These are phyloP conservation scores for Neuroterus valhalla DNA, from an alignment of 1,140 invertebrate species.

Conservation along the genomic window DNA sequence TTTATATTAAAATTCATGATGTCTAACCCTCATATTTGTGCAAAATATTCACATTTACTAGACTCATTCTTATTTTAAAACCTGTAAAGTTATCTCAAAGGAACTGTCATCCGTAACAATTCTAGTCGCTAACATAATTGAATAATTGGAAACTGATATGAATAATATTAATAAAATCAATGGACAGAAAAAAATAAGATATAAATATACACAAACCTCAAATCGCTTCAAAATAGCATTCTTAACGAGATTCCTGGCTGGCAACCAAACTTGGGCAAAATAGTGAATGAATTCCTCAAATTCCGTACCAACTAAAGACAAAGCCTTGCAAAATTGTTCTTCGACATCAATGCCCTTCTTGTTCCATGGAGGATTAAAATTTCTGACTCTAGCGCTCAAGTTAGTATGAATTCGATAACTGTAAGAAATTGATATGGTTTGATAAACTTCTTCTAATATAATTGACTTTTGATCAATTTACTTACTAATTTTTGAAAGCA, in stretches of 20 bases:
- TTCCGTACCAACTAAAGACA: slow-evolving; percentile 87
- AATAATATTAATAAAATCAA: too few species aligned
- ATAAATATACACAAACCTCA: slow-evolving; percentile 61
- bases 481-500: too few species aligned
- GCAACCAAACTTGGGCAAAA: slow-evolving; percentile 86
- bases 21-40: background rate
- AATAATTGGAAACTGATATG: too few species aligned
- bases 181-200: slow-evolving; percentile 22
- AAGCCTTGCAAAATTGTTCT: slow-evolving; percentile 83
- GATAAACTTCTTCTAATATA: too few species aligned
- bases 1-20: background rate
- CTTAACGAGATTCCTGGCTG: slow-evolving; percentile 85
- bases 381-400: slow-evolving; percentile 81
- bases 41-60: too few species aligned
- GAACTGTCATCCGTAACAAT: too few species aligned
- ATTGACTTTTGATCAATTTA: too few species aligned
- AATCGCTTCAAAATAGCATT: slow-evolving; percentile 82
- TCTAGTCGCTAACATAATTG: too few species aligned
- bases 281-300: slow-evolving; percentile 85
- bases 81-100: too few species aligned
- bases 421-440: slow-evolving; percentile 38
- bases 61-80: too few species aligned
- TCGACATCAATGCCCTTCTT: slow-evolving; percentile 76
- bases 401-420: slow-evolving; percentile 88
- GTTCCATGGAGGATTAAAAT: slow-evolving; percentile 94